phyloP scores from a whole-genome alignment of 2,113 vertebrate species.

The Caranx ignobilis region DNA sequence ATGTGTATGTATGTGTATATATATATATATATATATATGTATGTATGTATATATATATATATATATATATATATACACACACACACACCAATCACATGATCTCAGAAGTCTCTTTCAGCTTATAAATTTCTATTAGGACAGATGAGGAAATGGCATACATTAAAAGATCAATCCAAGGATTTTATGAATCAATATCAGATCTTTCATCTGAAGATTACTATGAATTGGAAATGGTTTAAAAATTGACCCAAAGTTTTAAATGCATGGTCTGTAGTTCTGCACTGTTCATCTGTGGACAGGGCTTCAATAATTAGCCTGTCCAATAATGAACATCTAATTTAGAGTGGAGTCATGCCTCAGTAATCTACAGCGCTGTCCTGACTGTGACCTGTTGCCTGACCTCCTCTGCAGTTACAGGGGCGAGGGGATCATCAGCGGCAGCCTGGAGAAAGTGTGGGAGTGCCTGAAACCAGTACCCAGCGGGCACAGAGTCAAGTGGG shows the following conservation, averaged over 20 bases:
- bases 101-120: neutral
- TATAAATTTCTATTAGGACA: neutral
- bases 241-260: too few species aligned
- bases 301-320: conserved; percentile 7
- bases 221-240: neutral
- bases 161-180: too few species aligned
- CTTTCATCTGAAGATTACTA: too few species aligned
- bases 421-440: conserved; percentile 85
- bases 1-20: too few species aligned
- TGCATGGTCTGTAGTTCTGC: neutral
- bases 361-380: neutral
- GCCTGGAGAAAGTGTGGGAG: conserved; percentile 88
- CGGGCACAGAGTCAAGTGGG: conserved; percentile 91
- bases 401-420: conserved; percentile 88
- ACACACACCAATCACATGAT: too few species aligned
- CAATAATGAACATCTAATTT: neutral
- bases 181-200: too few species aligned
- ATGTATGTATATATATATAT: too few species aligned
- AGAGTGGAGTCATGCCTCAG: neutral
- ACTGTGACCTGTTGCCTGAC: conserved; percentile 10
- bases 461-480: conserved; percentile 89
- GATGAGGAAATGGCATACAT: neutral
- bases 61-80: too few species aligned
- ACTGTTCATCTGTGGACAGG: neutral
- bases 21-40: too few species aligned